Conservation (phyloP, 2,888 invertebrate genomes). For the Mechanitis messenoides region DNA sequence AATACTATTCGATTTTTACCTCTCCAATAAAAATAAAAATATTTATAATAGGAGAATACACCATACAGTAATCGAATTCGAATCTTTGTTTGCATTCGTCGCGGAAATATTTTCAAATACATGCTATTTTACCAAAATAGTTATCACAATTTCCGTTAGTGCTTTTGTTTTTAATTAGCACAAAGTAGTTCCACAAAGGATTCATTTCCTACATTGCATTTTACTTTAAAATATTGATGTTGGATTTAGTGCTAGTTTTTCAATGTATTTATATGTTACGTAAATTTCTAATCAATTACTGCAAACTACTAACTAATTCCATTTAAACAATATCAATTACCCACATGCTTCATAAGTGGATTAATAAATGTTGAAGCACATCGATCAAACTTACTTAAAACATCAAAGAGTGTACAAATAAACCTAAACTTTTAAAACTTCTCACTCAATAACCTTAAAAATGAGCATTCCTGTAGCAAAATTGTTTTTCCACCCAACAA, state of each 20-base stretch:
- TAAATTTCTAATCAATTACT: no score
- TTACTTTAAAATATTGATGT: neutral
- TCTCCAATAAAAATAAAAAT: neutral
- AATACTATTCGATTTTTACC: neutral
- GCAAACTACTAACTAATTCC: no score
- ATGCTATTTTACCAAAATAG: neutral
- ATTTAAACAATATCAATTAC: no score
- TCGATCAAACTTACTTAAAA: slow-evolving; percentile 46
- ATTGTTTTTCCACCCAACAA: slow-evolving; percentile 62
- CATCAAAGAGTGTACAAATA: slow-evolving; percentile 42
- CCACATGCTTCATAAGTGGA: neutral
- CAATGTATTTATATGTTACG: no score
- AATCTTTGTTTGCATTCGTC: slow-evolving; percentile 1
- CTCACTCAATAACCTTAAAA: slow-evolving; percentile 68
- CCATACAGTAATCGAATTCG: slow-evolving; percentile 1
- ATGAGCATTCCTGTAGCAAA: slow-evolving; percentile 64
- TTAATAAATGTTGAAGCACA: slow-evolving; percentile 28
- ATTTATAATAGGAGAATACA: slow-evolving; percentile 1
- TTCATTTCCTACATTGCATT: neutral
- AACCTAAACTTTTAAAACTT: slow-evolving; percentile 46
- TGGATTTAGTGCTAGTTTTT: neutral
- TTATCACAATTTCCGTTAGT: neutral
- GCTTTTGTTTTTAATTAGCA: slow-evolving; percentile 1
- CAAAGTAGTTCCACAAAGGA: neutral
- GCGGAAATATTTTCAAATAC: neutral